Base-by-base conservation (phyloP, 2,888 invertebrate genomes). In the Myopa testacea region DNA sequence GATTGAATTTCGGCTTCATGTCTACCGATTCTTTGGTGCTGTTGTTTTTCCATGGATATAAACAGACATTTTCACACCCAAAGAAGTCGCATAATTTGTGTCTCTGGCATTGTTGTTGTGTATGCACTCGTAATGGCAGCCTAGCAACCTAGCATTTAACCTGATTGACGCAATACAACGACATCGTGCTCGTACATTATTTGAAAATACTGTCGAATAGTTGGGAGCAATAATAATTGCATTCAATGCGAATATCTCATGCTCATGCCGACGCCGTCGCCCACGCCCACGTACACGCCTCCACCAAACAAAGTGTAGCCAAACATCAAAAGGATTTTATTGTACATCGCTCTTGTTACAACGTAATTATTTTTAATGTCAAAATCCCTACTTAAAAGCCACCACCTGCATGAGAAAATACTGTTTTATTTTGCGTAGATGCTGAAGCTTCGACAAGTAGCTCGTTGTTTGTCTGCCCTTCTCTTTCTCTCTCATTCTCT, bases 351-450 rank as follows among this genome's bases (percentile, higher is more conserved):
- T 60, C 34, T 65, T 74, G 52, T 65, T 65, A 58, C 65, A 65
- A 52, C 52, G 58, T 58, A 75, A 75, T 75, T 68, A 75, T 58
- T 69, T 75, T 26, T 68, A 75, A 68, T 68, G 16, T 60, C 60
- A 60, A 75, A 75, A 75, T 68, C 40, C 68, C 69, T 68, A 68
- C 69, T 75, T 75, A 68, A 60, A 26, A 75, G 5, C n/a, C 14
- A 55, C n/a, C 65, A 37, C 4, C 65, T 26, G 37, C 6, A 16
- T 55, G 55, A 16, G n/a, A 55, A 55, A 55, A 55, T 45, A 10
- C 45, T 45, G 8, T 62, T 38, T 65, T 65, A 38, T 65, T 10
- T 65, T 65, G 62, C 34, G 10, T 38, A 38, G 37, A 65, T 5
- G 65, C 34, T 16, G 38, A n/a, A n/a, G 55, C n/a, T 55, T 55